Evolutionary conservation across 2,797 vertebrate genomes (phyloP).

Genomic region (Limosa lapponica): DNA sequence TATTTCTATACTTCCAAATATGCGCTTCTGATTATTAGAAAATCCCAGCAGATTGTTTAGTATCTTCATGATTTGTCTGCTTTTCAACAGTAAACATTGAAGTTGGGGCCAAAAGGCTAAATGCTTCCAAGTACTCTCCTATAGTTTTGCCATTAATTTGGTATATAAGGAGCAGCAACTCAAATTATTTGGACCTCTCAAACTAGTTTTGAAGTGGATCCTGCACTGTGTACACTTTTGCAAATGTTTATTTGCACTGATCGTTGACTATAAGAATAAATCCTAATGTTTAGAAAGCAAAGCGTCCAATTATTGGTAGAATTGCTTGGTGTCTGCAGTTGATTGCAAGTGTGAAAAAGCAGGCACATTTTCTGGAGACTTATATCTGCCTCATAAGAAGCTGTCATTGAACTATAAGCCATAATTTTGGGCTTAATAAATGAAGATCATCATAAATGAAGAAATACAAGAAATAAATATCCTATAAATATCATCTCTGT

Average conservation of each 20-base stretch:
- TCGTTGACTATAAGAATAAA: neutral
- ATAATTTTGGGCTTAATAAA: neutral
- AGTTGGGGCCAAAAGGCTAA: neutral
- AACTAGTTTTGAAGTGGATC: neutral
- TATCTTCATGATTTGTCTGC: neutral
- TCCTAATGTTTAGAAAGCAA: neutral
- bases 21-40: neutral
- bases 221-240: neutral
- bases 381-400: neutral
- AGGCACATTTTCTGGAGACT: neutral
- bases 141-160: neutral
- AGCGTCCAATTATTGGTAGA: neutral
- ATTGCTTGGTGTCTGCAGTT: neutral
- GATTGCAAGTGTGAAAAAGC: neutral
- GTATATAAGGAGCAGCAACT: neutral
- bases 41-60: neutral
- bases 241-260: neutral
- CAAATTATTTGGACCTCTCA: neutral
- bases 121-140: neutral
- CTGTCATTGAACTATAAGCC: neutral
- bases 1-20: neutral
- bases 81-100: neutral
- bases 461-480: neutral
- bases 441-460: neutral
- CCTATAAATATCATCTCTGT: neutral